phyloP scores from a whole-genome alignment of 2,888 invertebrate species.

The Tenthredo scrophulariae region DNA sequence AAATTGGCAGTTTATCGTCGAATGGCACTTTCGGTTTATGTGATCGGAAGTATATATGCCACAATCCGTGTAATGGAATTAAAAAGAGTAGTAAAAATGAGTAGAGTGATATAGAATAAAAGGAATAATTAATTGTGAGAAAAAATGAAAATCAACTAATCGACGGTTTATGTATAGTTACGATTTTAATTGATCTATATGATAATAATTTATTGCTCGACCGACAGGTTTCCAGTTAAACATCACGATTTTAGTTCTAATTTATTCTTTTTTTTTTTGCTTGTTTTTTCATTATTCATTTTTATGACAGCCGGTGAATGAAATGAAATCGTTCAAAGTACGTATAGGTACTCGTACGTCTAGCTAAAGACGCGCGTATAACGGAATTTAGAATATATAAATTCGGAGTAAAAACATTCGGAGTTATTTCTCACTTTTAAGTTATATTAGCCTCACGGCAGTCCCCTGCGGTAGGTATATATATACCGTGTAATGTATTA shows the following conservation, averaged over 20 bases:
- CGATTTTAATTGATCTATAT: not conserved
- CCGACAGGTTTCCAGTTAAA: not conserved
- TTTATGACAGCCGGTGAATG: not conserved
- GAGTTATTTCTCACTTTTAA: constrained; percentile 12
- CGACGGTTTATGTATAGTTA: not conserved
- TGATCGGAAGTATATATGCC: not conserved
- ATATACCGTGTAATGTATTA: constrained; percentile 3
- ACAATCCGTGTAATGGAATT: not conserved
- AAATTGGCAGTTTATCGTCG: not conserved
- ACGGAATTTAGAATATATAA: constrained; percentile 34
- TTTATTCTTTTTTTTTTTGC: not conserved
- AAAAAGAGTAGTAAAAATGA: not conserved
- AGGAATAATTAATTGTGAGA: not conserved
- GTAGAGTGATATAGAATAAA: not conserved
- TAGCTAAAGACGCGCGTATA: not conserved
- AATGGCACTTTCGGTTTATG: not conserved
- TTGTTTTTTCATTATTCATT: not conserved
- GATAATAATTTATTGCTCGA: not conserved
- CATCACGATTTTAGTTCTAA: not conserved
- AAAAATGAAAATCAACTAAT: not conserved
- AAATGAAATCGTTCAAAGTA: not conserved
- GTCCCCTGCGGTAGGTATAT: not conserved
- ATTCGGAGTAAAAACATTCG: constrained; percentile 20
- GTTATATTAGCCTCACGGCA: constrained; percentile 22
- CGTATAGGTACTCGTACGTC: not conserved